Percentiles rank a stretch among this genome's conserved stretches.
Conservation (phyloP, 2,113 vertebrate species). For the Periophthalmodon schlosseri region DNA sequence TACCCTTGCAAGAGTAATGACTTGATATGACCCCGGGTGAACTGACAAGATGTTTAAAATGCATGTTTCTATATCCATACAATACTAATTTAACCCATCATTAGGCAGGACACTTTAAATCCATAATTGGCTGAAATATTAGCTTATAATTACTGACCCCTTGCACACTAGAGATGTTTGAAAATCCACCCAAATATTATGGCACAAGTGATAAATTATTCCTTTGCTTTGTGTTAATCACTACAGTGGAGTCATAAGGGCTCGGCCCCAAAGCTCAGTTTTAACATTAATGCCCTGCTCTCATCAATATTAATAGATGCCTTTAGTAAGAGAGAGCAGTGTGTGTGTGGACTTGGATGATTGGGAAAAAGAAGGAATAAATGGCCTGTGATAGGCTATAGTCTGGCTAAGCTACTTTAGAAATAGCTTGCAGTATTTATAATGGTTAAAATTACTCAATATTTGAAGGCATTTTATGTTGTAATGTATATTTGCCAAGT, state of each 20-base stretch:
- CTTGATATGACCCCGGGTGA: constrained; percentile 63
- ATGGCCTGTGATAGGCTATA: neutral
- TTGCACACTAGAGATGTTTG: constrained; percentile 62
- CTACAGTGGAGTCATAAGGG: constrained; percentile 75
- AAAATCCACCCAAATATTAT: constrained; percentile 66
- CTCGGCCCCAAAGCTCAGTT: constrained; percentile 73
- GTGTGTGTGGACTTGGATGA: constrained; percentile 15
- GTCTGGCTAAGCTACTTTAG: neutral
- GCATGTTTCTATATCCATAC: constrained; percentile 67
- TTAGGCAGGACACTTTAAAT: constrained; percentile 69
- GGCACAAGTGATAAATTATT: constrained; percentile 77
- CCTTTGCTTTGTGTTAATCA: constrained; percentile 79
- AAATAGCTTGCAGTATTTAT: constrained; percentile 6
- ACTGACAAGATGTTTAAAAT: constrained; percentile 73
- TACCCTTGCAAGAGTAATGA: constrained; percentile 58
- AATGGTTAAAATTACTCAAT: neutral
- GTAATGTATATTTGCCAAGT: neutral
- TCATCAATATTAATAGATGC: constrained; percentile 80
- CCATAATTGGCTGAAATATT: constrained; percentile 75
- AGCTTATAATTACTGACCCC: constrained; percentile 73
- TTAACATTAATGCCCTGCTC: constrained; percentile 78
- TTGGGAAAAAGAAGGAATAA: constrained; percentile 2
- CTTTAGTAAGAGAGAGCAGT: constrained; percentile 61
- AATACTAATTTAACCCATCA: constrained; percentile 71
- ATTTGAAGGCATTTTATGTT: neutral